Percentiles rank a stretch among this genome's conserved stretches.
Evolutionary conservation across 1,140 invertebrate genomes (phyloP).

Genomic region (Battus philenor): DNA sequence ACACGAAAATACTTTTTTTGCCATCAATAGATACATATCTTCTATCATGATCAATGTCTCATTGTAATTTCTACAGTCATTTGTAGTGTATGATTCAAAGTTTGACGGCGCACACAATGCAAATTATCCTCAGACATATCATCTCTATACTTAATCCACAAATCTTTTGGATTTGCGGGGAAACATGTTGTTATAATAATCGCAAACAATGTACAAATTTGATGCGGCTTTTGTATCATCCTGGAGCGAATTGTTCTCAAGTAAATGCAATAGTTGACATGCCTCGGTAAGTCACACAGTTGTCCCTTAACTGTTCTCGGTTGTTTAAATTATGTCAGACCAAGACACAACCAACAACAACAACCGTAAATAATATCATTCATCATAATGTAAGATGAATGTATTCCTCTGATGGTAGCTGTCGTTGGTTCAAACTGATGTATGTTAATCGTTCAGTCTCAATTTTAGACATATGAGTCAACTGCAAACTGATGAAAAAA

Average conservation of each 20-base stretch:
- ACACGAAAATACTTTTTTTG: slow-evolving; percentile 30
- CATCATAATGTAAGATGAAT: no score
- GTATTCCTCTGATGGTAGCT: slow-evolving; percentile 53
- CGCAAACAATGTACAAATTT: slow-evolving; percentile 44
- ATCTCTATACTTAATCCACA: slow-evolving; percentile 68
- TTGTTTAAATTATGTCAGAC: no score
- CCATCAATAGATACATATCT: no score
- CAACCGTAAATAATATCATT: slow-evolving; percentile 69
- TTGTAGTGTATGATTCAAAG: slow-evolving; percentile 33
- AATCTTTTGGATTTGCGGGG: slow-evolving; percentile 31
- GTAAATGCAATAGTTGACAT: no score
- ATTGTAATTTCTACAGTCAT: slow-evolving; percentile 36
- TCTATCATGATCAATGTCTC: slow-evolving; percentile 29
- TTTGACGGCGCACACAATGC: slow-evolving; percentile 26
- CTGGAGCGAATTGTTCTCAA: slow-evolving; percentile 46
- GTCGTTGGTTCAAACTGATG: slow-evolving; percentile 44
- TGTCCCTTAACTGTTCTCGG: no score
- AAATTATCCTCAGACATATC: slow-evolving; percentile 51
- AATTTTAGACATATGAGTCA: slow-evolving; percentile 52
- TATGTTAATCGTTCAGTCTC: slow-evolving; percentile 42
- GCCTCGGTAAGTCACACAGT: no score
- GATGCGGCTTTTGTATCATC: slow-evolving; percentile 42
- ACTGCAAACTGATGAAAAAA: slow-evolving; percentile 55
- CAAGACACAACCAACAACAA: slow-evolving; percentile 68
- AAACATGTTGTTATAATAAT: no score